These are phyloP conservation scores for Osedax frankpressi DNA, from an alignment of 2,888 invertebrate genomes.

Conservation along the genomic window DNA sequence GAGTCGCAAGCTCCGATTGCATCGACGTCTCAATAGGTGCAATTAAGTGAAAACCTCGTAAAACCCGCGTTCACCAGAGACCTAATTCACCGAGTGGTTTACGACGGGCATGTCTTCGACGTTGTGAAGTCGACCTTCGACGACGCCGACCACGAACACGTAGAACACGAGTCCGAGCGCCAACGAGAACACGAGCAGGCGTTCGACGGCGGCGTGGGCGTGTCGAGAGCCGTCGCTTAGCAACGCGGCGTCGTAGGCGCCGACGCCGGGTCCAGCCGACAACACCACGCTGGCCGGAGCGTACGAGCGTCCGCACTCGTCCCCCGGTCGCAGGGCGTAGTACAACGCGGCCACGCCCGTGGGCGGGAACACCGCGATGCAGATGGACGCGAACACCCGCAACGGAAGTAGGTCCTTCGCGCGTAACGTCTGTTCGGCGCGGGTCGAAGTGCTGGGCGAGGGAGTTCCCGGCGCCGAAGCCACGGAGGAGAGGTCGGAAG, in stretches of 20 bases:
- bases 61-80: too few species aligned
- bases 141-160: not conserved
- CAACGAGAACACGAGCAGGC: conserved; percentile 3
- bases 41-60: too few species aligned
- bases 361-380: conserved; percentile 2
- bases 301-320: not conserved
- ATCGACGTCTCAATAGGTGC: too few species aligned
- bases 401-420: conserved; percentile 3
- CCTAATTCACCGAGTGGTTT: too few species aligned
- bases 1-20: too few species aligned
- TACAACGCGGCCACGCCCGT: conserved; percentile 2
- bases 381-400: not conserved
- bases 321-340: not conserved
- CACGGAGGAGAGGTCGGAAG: too few species aligned
- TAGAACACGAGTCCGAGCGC: not conserved
- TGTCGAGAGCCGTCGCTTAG: not conserved
- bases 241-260: not conserved
- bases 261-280: too few species aligned
- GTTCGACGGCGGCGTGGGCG: not conserved
- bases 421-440: too few species aligned
- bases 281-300: too few species aligned
- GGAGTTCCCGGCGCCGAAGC: too few species aligned
- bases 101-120: not conserved
- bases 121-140: not conserved
- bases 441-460: too few species aligned